Evolutionary conservation across 2,113 vertebrate genomes (phyloP).

Genomic region (Paramormyrops kingsleyae): DNA sequence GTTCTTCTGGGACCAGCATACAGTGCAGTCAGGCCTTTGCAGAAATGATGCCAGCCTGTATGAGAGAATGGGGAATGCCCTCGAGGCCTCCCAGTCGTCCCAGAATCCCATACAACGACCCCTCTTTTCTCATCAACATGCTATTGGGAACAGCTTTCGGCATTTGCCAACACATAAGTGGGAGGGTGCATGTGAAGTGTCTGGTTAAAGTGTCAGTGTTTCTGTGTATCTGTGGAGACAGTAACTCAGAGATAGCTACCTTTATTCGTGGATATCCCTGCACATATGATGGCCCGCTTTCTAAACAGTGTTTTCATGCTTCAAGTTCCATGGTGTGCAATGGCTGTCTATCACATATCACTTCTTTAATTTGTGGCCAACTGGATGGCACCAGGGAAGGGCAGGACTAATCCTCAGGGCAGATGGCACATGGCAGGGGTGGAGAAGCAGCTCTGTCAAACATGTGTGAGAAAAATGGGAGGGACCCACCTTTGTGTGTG

Average conservation of each 20-base stretch:
- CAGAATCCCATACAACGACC: background rate
- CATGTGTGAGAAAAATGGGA: background rate
- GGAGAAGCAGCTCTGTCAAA: slow-evolving; percentile 6
- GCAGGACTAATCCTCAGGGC: slow-evolving; percentile 25
- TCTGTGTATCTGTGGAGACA: background rate
- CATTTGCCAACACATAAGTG: background rate
- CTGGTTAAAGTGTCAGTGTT: background rate
- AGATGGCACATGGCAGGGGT: slow-evolving; percentile 31
- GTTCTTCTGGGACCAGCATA: no score
- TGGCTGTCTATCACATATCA: background rate
- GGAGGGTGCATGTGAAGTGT: background rate
- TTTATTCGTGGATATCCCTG: background rate
- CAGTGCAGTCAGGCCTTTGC: no score
- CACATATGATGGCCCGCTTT: background rate
- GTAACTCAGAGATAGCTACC: background rate
- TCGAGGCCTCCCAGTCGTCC: background rate
- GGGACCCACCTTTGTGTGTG: background rate
- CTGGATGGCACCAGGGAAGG: slow-evolving; percentile 6
- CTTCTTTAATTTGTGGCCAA: slow-evolving; percentile 17
- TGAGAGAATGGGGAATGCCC: background rate
- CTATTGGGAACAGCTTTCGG: background rate
- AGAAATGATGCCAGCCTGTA: background rate
- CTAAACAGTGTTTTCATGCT: background rate
- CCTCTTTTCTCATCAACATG: background rate
- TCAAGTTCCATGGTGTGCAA: slow-evolving; percentile 5